Base-by-base conservation (phyloP, 2,888 invertebrate species). In the Volucella bombylans region DNA sequence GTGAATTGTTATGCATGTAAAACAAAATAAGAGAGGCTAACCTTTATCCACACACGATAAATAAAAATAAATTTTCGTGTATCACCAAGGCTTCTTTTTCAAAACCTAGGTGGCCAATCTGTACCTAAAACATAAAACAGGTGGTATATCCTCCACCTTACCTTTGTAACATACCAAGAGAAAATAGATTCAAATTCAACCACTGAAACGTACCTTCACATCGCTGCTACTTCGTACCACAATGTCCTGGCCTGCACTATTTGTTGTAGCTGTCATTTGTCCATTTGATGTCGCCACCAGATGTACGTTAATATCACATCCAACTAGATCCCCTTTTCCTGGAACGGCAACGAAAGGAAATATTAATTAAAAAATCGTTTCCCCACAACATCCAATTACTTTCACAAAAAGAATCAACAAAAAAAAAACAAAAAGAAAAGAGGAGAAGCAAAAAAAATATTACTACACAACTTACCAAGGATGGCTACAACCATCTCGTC, bases 401-500 rank as follows among this genome's bases (percentile, higher is more conserved):
- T 67, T 55, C 14, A 18, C 14, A 43, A 57, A 67, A 14, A 72
- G n/a, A 9, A 6, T 45, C 61, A 31, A 31, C 4, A 54, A 14
- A 72, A 14, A 4, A 6, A 14, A 38, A 59, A 18, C 6, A 14
- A n/a, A n/a, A 59, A 15, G 43, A 39, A 15, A 8, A n/a, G 11
- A 47, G 18, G 8, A 10, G 8, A 49, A 50, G 23, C 1, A 3
- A 10, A 55, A 10, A n/a, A 2, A 39, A 55, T 45, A 52, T 39
- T n/a, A 9, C n/a, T 15, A n/a, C 12, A 45, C 31, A 18, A 92
- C 94, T 94, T 92, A 98, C 98, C 98, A 87, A 98, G 93, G 89
- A 99, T 98, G 78, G 98, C 98, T 18, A 98, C 98, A 68, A 98
- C 98, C 97, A 98, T 98, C 86, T 96, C 96, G 89, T 97, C 96